Conservation (phyloP, 2,888 invertebrate genomes). For the Chloroclysta siterata region DNA sequence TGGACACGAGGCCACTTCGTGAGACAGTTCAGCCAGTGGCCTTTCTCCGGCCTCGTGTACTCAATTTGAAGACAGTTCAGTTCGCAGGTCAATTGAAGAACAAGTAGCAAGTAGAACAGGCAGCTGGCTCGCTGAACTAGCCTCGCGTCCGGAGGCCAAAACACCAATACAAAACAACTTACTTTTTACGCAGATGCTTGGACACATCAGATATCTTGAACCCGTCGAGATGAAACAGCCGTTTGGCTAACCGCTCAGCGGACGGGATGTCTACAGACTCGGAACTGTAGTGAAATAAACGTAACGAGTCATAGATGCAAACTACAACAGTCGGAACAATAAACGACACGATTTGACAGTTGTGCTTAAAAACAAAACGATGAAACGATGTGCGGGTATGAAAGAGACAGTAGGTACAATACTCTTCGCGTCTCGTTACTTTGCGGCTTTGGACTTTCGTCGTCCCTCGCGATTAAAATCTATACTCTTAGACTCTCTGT, state of each 20-base stretch:
- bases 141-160: neutral
- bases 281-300: conserved; percentile 27
- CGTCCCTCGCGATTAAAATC: too few species aligned
- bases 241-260: conserved; percentile 95
- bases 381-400: neutral
- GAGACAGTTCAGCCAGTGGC: neutral
- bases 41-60: neutral
- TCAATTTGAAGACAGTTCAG: neutral
- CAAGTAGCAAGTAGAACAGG: too few species aligned
- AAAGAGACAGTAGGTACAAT: neutral
- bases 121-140: neutral
- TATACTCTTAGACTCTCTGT: too few species aligned
- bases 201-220: conserved; percentile 98
- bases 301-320: conserved; percentile 29
- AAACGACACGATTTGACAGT: conserved; percentile 15
- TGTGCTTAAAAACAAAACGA: neutral
- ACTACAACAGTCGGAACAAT: conserved; percentile 20
- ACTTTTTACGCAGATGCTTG: conserved; percentile 97
- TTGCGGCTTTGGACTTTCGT: neutral
- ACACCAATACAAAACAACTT: conserved; percentile 21
- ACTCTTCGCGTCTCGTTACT: neutral
- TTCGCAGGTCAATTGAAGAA: neutral
- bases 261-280: conserved; percentile 93
- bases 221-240: conserved; percentile 95
- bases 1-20: neutral